A percentile compares a stretch with the other conserved stretches of the same genome.
phyloP scores from a whole-genome alignment of 2,888 invertebrate genomes.

The Halocaridina rubra region DNA sequence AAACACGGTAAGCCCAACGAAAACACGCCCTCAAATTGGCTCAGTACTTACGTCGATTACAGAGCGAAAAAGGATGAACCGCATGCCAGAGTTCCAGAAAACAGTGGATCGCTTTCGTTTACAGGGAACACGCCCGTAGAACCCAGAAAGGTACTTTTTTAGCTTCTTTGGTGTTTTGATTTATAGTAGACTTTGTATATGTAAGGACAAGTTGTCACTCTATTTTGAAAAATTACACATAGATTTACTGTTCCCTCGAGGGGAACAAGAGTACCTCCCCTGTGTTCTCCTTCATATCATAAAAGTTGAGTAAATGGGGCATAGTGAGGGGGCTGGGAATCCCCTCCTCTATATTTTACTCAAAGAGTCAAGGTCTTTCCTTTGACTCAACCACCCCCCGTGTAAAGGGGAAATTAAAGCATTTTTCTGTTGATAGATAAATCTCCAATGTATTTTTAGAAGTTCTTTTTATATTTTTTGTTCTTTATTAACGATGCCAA shows the following conservation, averaged over 20 bases:
- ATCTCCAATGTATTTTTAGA: not conserved
- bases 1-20: constrained; percentile 97
- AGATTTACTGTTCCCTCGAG: no score
- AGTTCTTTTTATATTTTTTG: not conserved
- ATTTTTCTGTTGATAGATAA: not conserved
- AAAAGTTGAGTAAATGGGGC: no score
- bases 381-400: no score
- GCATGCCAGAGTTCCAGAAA: not conserved
- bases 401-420: no score
- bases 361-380: no score
- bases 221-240: no score
- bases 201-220: no score
- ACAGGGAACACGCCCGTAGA: not conserved
- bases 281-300: no score
- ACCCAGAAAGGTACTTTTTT: not conserved
- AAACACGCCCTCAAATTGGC: constrained; percentile 93
- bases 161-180: no score
- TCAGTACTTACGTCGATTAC: constrained; percentile 77
- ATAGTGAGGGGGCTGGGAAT: no score
- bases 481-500: not conserved
- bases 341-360: no score
- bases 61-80: constrained; percentile 46
- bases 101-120: not conserved
- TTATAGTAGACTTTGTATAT: not conserved
- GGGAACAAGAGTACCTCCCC: no score